phyloP scores from a whole-genome alignment of 2,113 vertebrate species.

The human region DNA sequence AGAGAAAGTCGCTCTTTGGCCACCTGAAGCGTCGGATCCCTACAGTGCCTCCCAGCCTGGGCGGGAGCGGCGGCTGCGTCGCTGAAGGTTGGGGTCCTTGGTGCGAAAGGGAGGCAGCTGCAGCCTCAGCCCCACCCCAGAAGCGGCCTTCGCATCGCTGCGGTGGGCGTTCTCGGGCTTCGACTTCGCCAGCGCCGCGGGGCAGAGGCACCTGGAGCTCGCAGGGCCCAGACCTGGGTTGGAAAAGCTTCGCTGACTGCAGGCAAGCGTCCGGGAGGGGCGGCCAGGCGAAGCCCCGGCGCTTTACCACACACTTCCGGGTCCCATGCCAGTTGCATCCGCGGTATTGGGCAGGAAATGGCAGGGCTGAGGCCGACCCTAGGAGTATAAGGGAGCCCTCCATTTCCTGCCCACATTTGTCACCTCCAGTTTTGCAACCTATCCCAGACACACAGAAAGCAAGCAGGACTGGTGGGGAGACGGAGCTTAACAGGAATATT shows the following conservation, averaged over 20 bases:
- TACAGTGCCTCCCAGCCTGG: not conserved
- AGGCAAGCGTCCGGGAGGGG: not conserved
- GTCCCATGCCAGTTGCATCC: not conserved
- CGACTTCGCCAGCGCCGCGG: rapidly evolving
- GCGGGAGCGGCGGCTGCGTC: not conserved
- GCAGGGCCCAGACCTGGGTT: not conserved
- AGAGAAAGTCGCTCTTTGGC: not conserved
- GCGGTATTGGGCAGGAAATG: not conserved
- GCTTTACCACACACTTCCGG: rapidly evolving
- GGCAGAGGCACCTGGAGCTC: not conserved
- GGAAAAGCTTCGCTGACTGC: not conserved
- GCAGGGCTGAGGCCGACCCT: not conserved
- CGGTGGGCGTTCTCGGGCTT: not conserved
- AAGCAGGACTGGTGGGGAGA: not conserved
- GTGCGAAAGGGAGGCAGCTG: not conserved
- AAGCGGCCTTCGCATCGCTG: not conserved
- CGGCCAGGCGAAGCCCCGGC: no score
- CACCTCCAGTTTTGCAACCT: not conserved
- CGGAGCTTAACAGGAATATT: not conserved
- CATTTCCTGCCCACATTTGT: not conserved
- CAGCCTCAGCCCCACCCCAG: not conserved
- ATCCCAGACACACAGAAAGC: not conserved
- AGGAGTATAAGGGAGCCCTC: not conserved
- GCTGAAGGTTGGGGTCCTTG: rapidly evolving
- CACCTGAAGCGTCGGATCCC: not conserved